Conservation (phyloP, 2,113 vertebrate genomes). For the Dendropsophus ebraccatus region DNA sequence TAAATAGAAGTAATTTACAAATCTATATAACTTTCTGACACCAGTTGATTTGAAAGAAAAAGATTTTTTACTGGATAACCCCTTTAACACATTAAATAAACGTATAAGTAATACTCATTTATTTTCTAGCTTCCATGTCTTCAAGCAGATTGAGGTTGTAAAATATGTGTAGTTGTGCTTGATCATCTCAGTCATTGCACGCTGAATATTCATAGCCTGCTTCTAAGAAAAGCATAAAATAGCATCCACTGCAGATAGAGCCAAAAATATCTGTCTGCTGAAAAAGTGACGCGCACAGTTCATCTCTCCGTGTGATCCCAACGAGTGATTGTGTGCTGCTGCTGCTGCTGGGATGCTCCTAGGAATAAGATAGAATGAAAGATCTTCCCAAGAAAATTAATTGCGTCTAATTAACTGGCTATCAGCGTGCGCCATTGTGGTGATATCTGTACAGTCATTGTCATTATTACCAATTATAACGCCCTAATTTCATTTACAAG, state of each 20-base stretch:
- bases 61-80: no score
- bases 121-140: not conserved
- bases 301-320: conserved; percentile 16
- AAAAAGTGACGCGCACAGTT: not conserved
- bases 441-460: conserved; percentile 39
- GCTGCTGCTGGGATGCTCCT: conserved; percentile 17
- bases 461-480: conserved; percentile 40
- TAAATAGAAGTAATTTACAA: no score
- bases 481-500: conserved; percentile 24
- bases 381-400: conserved; percentile 44
- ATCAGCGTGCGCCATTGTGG: conserved; percentile 18
- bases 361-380: conserved; percentile 44
- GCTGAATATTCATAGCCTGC: conserved; percentile 10
- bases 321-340: conserved; percentile 18
- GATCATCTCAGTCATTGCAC: not conserved
- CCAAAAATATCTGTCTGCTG: conserved; percentile 27
- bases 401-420: conserved; percentile 46
- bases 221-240: conserved; percentile 39
- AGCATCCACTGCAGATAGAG: conserved; percentile 1
- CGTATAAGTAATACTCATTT: not conserved
- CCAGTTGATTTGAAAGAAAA: no score
- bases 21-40: no score
- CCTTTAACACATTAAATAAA: not conserved
- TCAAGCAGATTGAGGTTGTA: not conserved
- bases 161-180: not conserved